Conservation (phyloP, 2,797 vertebrate species). For the Pachyuromys duprasi region DNA sequence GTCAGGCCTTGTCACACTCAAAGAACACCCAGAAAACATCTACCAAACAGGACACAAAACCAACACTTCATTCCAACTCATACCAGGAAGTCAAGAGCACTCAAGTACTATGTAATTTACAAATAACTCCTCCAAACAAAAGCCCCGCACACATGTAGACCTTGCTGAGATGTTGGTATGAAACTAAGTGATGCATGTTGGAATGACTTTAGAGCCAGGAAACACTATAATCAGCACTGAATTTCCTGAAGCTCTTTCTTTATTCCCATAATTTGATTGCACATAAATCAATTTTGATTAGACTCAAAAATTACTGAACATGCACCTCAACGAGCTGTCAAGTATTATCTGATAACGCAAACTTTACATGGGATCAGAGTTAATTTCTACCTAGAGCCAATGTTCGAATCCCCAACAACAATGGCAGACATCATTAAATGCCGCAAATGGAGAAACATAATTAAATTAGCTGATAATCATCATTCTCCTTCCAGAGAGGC, state of each 20-base stretch:
- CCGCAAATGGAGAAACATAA: constrained; percentile 88
- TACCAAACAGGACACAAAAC: not conserved
- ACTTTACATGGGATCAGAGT: constrained; percentile 83
- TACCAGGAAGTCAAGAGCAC: not conserved
- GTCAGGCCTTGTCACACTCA: not conserved
- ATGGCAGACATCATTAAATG: constrained; percentile 87
- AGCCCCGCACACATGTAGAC: not conserved
- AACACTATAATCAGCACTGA: constrained; percentile 34
- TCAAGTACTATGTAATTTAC: not conserved
- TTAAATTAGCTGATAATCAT: constrained; percentile 92
- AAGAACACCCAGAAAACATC: not conserved
- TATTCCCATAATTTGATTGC: constrained; percentile 72
- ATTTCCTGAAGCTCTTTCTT: constrained; percentile 51
- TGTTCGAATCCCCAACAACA: constrained; percentile 83
- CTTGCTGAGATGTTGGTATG: constrained; percentile 56
- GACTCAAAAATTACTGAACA: constrained; percentile 76
- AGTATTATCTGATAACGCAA: constrained; percentile 84
- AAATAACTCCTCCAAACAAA: not conserved
- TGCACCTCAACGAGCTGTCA: constrained; percentile 72
- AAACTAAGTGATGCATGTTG: not conserved
- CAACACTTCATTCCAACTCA: not conserved
- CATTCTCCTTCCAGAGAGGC: constrained; percentile 86
- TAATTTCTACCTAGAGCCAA: constrained; percentile 80
- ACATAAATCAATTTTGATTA: constrained; percentile 84
- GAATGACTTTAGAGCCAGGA: constrained; percentile 17